These are phyloP conservation scores for Balanococcus diminutus DNA, from an alignment of 2,888 invertebrate species.

Conservation along the genomic window DNA sequence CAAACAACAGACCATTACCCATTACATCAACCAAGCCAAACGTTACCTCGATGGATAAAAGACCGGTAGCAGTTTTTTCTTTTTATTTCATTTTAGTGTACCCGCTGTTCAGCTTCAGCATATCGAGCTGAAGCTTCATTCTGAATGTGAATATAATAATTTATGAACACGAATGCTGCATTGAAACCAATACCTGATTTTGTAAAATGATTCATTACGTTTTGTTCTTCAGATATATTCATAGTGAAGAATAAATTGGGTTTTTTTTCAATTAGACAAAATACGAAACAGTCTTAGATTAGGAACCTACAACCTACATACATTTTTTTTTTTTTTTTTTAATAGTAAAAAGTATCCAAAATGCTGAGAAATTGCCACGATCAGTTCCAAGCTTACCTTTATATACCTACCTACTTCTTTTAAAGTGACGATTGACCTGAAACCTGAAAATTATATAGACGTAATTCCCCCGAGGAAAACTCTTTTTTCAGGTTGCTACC, in stretches of 20 bases:
- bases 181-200: neutral
- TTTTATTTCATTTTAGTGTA: neutral
- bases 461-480: neutral
- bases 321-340: no score
- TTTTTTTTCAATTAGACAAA: no score
- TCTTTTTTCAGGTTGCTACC: neutral
- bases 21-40: neutral
- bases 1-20: conserved; percentile 45
- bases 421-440: neutral
- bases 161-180: neutral
- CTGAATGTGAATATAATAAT: neutral
- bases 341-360: no score
- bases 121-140: neutral
- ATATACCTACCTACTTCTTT: no score
- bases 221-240: neutral
- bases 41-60: conserved; percentile 10
- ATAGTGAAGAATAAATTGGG: no score
- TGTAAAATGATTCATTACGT: neutral
- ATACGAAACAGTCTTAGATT: no score
- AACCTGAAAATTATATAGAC: neutral
- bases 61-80: conserved; percentile 36
- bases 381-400: no score
- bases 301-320: no score
- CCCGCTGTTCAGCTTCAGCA: neutral
- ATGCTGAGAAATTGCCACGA: no score